phyloP scores from a whole-genome alignment of 2,888 invertebrate species.

The Drosophila anceps region DNA sequence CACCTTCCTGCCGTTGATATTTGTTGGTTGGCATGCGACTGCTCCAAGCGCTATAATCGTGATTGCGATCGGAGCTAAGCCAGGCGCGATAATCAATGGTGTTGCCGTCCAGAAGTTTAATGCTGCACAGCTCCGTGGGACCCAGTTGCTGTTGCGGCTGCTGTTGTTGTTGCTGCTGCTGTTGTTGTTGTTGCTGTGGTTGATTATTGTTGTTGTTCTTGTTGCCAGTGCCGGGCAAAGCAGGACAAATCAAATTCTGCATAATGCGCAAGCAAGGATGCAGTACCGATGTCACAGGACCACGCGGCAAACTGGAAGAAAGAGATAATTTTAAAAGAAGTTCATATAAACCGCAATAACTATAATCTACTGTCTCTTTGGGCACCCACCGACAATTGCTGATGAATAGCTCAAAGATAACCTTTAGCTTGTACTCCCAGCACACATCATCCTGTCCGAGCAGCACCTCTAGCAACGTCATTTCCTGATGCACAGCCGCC shows the following conservation, averaged over 20 bases:
- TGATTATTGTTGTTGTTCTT: constrained; percentile 44
- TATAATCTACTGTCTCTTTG: background rate
- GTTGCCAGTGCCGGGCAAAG: constrained; percentile 83
- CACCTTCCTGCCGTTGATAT: constrained; percentile 46
- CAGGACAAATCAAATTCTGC: constrained; percentile 91
- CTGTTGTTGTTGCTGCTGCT: constrained; percentile 32
- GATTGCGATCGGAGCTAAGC: constrained; percentile 89
- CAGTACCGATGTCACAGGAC: constrained; percentile 95
- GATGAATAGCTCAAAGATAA: constrained; percentile 94
- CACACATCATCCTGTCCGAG: constrained; percentile 97
- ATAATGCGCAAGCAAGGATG: constrained; percentile 97
- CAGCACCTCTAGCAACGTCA: constrained; percentile 93
- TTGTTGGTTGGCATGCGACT: constrained; percentile 87
- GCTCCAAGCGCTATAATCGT: constrained; percentile 91
- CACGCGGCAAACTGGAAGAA: constrained; percentile 88
- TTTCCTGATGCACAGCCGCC: constrained; percentile 94
- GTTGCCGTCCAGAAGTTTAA: constrained; percentile 87
- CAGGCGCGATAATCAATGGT: constrained; percentile 91
- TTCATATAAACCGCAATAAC: background rate
- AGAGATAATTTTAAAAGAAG: background rate
- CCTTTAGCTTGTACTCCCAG: constrained; percentile 96
- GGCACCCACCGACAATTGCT: constrained; percentile 88
- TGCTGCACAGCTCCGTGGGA: constrained; percentile 86
- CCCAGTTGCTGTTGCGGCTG: constrained; percentile 75
- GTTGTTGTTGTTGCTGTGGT: constrained; percentile 22